Percentiles rank a stretch among this genome's conserved stretches.
phyloP scores from a whole-genome alignment of 37 sponge, comb jelly and placozoan species.

The Haliclona indistincta region DNA sequence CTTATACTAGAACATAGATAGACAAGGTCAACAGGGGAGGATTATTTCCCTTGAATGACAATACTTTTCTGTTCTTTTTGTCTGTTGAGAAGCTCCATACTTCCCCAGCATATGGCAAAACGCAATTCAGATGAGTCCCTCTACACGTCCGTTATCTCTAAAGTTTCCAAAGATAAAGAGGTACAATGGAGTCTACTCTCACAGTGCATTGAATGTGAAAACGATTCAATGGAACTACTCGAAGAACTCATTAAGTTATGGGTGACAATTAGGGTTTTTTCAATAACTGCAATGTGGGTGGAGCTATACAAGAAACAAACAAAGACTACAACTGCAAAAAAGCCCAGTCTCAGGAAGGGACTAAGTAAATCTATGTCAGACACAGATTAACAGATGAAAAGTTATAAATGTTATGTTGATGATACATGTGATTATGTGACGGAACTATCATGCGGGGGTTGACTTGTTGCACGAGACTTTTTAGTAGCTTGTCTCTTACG shows the following conservation, averaged over 20 bases:
- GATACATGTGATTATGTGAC: too few relatives aligned
- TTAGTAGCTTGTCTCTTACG: slow-evolving; percentile 1
- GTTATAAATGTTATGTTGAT: not conserved
- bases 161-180: slow-evolving; percentile 20
- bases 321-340: slow-evolving; percentile 6
- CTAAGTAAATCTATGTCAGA: not conserved
- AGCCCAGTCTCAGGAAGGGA: slow-evolving; percentile 22
- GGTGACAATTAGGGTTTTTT: slow-evolving; percentile 57
- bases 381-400: not conserved
- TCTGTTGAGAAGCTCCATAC: slow-evolving; percentile 16
- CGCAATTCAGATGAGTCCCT: not conserved
- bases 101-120: slow-evolving; percentile 7
- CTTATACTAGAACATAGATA: slow-evolving; percentile 31
- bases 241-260: slow-evolving; percentile 15
- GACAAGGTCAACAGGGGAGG: slow-evolving; percentile 46
- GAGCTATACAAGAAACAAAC: slow-evolving; percentile 29
- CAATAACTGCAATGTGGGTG: slow-evolving; percentile 42
- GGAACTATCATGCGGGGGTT: too few relatives aligned
- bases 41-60: slow-evolving; percentile 50
- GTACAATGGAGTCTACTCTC: slow-evolving; percentile 61
- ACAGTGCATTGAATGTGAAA: slow-evolving; percentile 26
- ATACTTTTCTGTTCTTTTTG: slow-evolving; percentile 28
- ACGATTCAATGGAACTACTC: slow-evolving; percentile 28
- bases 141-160: slow-evolving; percentile 1
- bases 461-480: not conserved